These are phyloP conservation scores for Labroides dimidiatus DNA, from an alignment of 2,797 vertebrate species.

Conservation along the genomic window DNA sequence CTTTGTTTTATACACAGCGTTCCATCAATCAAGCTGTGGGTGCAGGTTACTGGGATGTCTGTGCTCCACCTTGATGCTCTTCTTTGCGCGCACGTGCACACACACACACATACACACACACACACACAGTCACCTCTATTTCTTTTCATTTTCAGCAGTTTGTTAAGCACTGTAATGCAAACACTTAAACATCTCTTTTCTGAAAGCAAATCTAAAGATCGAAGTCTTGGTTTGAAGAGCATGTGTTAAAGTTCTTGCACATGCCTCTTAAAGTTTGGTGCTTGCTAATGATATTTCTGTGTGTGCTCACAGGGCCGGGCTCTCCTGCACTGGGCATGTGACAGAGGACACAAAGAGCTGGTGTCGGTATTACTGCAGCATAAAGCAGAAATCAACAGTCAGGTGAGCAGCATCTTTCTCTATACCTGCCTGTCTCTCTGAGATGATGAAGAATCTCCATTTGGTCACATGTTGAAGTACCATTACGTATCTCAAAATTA, in stretches of 20 bases:
- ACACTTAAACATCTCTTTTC: conserved; percentile 49
- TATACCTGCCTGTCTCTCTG: background rate
- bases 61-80: conserved; percentile 19
- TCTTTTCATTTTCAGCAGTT: too few species aligned
- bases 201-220: conserved; percentile 45
- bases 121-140: conserved; percentile 1
- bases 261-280: background rate
- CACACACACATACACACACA: conserved; percentile 16
- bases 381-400: conserved; percentile 92
- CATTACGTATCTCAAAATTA: too few species aligned
- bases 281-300: background rate
- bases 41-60: conserved; percentile 57
- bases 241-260: background rate
- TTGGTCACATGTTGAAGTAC: too few species aligned
- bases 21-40: conserved; percentile 71
- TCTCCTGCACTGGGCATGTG: conserved; percentile 96
- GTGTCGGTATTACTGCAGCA: conserved; percentile 91
- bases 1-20: conserved; percentile 56
- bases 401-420: conserved; percentile 84
- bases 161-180: too few species aligned
- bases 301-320: conserved; percentile 86
- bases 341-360: conserved; percentile 95
- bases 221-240: conserved; percentile 27
- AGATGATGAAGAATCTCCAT: background rate
- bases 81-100: background rate